phyloP scores from a whole-genome alignment of 1,140 invertebrate species.

The Mylabris phalerata region DNA sequence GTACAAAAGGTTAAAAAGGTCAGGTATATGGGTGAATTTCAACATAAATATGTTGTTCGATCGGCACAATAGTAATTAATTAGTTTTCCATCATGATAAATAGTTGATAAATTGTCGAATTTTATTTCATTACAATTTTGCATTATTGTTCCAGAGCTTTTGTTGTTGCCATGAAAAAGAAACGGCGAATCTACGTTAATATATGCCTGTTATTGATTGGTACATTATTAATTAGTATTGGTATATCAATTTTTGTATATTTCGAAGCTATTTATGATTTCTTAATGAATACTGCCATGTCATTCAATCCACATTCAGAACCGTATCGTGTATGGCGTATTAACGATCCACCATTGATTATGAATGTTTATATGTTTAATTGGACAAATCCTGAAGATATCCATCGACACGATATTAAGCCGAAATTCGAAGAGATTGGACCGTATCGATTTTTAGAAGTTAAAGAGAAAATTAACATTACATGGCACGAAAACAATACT shows the following conservation, averaged over 20 bases:
- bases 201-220: conserved; percentile 23
- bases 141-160: not conserved
- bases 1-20: not conserved
- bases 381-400: conserved; percentile 70
- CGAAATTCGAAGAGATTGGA: conserved; percentile 53
- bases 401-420: conserved; percentile 41
- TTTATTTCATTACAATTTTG: no score
- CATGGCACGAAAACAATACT: conserved; percentile 62
- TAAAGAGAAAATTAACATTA: conserved; percentile 63
- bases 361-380: conserved; percentile 73
- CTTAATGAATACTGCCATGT: conserved; percentile 20
- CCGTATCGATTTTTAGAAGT: conserved; percentile 67
- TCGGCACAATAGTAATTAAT: not conserved
- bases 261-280: conserved; percentile 26
- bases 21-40: not conserved
- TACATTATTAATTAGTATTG: conserved; percentile 19
- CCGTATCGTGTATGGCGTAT: conserved; percentile 33
- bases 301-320: conserved; percentile 19
- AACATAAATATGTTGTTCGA: not conserved
- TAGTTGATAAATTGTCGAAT: not conserved
- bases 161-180: conserved; percentile 22
- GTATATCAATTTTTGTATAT: conserved; percentile 20
- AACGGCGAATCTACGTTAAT: conserved; percentile 12
- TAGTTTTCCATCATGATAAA: not conserved
- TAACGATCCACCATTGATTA: conserved; percentile 36